These are phyloP conservation scores for Agrenia bidenticulata DNA, from an alignment of 2,888 invertebrate genomes.

Conservation along the genomic window DNA sequence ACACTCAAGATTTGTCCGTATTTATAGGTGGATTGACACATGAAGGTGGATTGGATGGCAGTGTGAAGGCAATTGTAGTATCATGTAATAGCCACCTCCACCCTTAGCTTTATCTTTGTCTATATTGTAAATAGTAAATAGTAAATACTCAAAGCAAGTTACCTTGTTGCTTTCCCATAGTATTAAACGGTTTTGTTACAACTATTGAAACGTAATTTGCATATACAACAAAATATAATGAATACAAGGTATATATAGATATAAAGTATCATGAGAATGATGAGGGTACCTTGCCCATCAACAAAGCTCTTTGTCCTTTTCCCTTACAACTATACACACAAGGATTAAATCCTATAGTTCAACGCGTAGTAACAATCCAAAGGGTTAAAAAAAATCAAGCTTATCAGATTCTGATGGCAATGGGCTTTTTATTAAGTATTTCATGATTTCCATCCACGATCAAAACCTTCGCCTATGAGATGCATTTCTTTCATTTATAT, in stretches of 20 bases:
- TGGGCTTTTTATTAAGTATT: background rate
- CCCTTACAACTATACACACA: background rate
- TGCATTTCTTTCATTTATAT: no score
- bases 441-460: no score
- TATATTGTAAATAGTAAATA: background rate
- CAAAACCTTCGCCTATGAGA: no score
- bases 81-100: conserved; percentile 1
- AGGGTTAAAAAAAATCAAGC: background rate
- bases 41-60: background rate
- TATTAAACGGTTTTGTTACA: background rate
- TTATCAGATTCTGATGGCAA: background rate
- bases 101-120: background rate
- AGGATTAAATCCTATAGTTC: background rate
- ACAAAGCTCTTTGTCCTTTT: conserved; percentile 9
- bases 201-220: conserved; percentile 15
- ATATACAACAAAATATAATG: conserved; percentile 9
- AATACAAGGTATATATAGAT: background rate
- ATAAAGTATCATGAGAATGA: conserved; percentile 4
- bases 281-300: conserved; percentile 11
- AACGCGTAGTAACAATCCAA: background rate
- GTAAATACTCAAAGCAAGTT: background rate
- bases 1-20: conserved; percentile 1
- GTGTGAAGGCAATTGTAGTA: background rate
- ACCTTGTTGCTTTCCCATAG: conserved; percentile 2
- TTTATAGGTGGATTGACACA: conserved; percentile 11